A percentile compares a stretch with the other conserved stretches of the same genome.
phyloP scores from a whole-genome alignment of 2,888 invertebrate species.

The Lamellibrachia columna region DNA sequence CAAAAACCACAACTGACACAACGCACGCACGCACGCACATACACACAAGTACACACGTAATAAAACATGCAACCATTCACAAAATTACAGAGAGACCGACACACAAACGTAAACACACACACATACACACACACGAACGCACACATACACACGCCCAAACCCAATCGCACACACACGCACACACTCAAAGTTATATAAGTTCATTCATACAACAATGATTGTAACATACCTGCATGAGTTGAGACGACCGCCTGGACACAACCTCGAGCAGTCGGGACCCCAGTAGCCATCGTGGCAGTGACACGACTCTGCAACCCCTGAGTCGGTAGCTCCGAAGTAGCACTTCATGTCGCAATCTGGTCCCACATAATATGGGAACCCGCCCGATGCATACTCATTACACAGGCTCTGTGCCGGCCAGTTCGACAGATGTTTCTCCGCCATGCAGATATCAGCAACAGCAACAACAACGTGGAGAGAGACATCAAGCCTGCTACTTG shows the following conservation, averaged over 20 bases:
- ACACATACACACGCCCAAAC: not conserved
- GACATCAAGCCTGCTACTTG: constrained; percentile 32
- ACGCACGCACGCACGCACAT: not conserved
- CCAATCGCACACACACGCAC: not conserved
- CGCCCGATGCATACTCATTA: constrained; percentile 41
- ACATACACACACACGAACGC: not conserved
- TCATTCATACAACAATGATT: not conserved
- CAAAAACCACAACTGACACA: not conserved
- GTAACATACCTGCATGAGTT: constrained; percentile 39
- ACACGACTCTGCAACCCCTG: constrained; percentile 29
- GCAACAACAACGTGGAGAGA: constrained; percentile 33
- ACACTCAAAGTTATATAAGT: not conserved
- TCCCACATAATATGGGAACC: constrained; percentile 36
- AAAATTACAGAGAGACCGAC: constrained; percentile 18
- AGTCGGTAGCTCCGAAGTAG: constrained; percentile 24
- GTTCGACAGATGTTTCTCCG: not conserved
- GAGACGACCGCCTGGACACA: constrained; percentile 45
- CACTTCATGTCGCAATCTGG: constrained; percentile 41
- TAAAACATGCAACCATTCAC: constrained; percentile 44
- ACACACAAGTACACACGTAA: constrained; percentile 39
- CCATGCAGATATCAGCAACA: constrained; percentile 42
- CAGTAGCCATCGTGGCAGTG: constrained; percentile 47
- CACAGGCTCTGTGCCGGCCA: constrained; percentile 46
- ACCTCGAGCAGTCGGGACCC: constrained; percentile 42
- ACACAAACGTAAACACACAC: not conserved